phyloP scores from a whole-genome alignment of 2,888 invertebrate genomes.

The Thereva unica region DNA sequence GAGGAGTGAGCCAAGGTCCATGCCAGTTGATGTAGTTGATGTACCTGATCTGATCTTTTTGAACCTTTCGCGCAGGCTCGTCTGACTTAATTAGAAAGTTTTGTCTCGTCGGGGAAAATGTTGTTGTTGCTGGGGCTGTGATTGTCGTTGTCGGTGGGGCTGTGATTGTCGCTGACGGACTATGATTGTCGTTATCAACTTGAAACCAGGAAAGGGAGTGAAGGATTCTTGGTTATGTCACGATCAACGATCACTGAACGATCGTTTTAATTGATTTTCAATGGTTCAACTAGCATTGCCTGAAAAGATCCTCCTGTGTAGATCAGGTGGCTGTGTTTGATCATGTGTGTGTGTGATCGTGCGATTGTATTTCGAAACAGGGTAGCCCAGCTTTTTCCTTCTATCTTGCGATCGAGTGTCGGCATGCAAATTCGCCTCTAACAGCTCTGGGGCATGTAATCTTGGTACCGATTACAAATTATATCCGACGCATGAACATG shows the following conservation, averaged over 20 bases:
- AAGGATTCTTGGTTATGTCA: too few species aligned
- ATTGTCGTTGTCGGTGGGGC: too few species aligned
- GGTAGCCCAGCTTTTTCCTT: not conserved
- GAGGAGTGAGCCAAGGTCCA: constrained; percentile 6
- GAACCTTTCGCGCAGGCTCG: constrained; percentile 6
- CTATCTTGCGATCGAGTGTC: constrained; percentile 3
- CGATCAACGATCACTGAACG: too few species aligned
- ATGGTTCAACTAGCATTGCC: too few species aligned
- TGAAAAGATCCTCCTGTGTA: too few species aligned
- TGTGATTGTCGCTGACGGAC: too few species aligned
- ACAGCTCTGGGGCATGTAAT: constrained; percentile 14
- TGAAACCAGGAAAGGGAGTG: too few species aligned
- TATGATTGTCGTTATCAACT: too few species aligned
- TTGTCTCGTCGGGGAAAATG: not conserved
- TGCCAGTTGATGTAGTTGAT: not conserved
- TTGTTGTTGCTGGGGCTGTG: not conserved
- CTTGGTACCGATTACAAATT: constrained; percentile 36
- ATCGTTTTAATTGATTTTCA: too few species aligned
- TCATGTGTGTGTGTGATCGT: too few species aligned
- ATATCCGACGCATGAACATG: constrained; percentile 15
- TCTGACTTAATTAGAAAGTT: constrained; percentile 34
- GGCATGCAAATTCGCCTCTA: constrained; percentile 23
- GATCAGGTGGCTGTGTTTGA: too few species aligned
- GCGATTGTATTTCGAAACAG: too few species aligned
- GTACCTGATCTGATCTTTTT: not conserved